Percentiles rank a stretch among this genome's conserved stretches.
Conservation (phyloP, 1,140 invertebrate genomes). For the Pseudomyrmex sp. region DNA sequence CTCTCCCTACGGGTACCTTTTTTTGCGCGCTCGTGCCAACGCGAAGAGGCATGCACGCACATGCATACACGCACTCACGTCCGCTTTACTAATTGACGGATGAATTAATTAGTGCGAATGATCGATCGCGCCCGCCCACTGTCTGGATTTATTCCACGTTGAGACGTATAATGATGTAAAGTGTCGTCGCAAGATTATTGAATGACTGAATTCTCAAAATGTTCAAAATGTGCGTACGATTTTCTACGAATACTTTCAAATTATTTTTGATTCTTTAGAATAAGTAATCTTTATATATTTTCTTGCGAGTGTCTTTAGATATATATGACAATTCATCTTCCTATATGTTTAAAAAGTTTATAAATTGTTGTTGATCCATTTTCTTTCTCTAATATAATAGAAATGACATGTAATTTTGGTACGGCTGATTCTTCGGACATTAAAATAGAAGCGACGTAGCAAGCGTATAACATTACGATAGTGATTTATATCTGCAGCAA, state of each 20-base stretch:
- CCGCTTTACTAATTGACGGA: conserved; percentile 81
- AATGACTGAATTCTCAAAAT: background rate
- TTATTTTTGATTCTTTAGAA: no score
- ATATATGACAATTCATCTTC: no score
- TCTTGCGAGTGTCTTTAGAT: no score
- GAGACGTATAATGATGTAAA: conserved; percentile 22
- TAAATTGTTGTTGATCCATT: no score
- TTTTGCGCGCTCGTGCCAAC: conserved; percentile 23
- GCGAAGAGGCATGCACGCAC: conserved; percentile 42
- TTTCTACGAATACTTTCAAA: background rate
- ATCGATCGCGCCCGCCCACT: conserved; percentile 76
- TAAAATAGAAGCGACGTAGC: conserved; percentile 21
- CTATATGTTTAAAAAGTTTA: no score
- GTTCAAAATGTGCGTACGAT: no score
- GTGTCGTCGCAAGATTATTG: conserved; percentile 11
- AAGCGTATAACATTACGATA: conserved; percentile 48
- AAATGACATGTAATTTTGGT: background rate
- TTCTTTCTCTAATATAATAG: background rate
- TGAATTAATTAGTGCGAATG: conserved; percentile 82
- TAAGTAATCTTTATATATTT: no score
- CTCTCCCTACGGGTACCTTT: background rate
- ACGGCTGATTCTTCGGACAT: background rate
- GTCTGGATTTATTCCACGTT: conserved; percentile 64
- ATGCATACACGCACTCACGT: conserved; percentile 54
- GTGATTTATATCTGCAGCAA: conserved; percentile 78